A percentile compares a stretch with the other conserved stretches of the same genome.
phyloP scores from a whole-genome alignment of 2,797 vertebrate species.

The Gobionotothen gibberifrons region DNA sequence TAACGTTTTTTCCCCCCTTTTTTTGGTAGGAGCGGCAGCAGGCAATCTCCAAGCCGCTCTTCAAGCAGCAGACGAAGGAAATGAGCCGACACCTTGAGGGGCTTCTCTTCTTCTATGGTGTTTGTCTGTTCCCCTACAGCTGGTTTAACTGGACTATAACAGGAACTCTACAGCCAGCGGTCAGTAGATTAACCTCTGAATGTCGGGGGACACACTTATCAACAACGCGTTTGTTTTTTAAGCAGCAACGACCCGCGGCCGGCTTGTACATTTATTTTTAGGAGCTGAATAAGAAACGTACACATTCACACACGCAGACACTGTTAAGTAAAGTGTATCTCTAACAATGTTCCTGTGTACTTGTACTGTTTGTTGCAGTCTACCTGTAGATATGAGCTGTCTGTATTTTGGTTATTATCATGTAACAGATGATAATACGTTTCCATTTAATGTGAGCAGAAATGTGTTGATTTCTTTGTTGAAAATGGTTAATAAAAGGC shows the following conservation, averaged over 20 bases:
- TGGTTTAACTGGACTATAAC: slow-evolving; percentile 43
- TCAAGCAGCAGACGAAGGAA: slow-evolving; percentile 73
- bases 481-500: slow-evolving; percentile 78
- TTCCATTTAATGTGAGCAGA: slow-evolving; percentile 75
- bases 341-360: slow-evolving; percentile 52
- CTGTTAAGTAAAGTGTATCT: slow-evolving; percentile 35
- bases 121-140: slow-evolving; percentile 5
- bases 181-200: slow-evolving; percentile 27
- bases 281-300: slow-evolving; percentile 38
- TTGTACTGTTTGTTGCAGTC: slow-evolving; percentile 61
- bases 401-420: slow-evolving; percentile 75
- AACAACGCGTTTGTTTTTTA: slow-evolving; percentile 34
- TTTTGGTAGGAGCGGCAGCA: slow-evolving; percentile 62
- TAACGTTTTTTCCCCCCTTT: neutral
- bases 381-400: slow-evolving; percentile 80
- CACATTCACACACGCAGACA: slow-evolving; percentile 17
- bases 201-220: slow-evolving; percentile 13
- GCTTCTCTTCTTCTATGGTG: slow-evolving; percentile 11
- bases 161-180: slow-evolving; percentile 25
- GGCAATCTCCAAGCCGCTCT: slow-evolving; percentile 72
- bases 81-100: slow-evolving; percentile 44
- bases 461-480: slow-evolving; percentile 80
- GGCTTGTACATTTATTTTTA: slow-evolving; percentile 63
- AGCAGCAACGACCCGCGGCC: slow-evolving; percentile 27
- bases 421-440: slow-evolving; percentile 57